These are phyloP conservation scores for Petrocephalus zakoni DNA, from an alignment of 2,113 vertebrate species.

Conservation along the genomic window DNA sequence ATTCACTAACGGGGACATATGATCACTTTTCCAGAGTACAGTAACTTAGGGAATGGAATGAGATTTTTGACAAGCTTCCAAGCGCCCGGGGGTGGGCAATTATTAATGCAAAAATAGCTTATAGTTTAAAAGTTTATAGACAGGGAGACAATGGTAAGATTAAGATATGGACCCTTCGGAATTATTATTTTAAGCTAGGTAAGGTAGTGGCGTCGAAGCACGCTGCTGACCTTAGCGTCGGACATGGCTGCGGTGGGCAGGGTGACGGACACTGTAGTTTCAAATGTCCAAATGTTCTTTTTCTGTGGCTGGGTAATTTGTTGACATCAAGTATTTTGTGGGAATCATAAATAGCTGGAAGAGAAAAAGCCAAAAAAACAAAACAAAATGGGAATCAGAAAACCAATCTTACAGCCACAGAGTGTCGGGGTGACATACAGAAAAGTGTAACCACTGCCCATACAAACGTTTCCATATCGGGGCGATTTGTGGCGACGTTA, in stretches of 20 bases:
- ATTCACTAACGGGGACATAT: not conserved
- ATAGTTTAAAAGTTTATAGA: not conserved
- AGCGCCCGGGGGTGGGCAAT: not conserved
- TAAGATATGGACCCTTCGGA: not conserved
- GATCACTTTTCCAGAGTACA: not conserved
- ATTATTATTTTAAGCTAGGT: not conserved
- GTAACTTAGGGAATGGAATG: not conserved
- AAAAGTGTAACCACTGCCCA: constrained; percentile 35
- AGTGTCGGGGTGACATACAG: constrained; percentile 16
- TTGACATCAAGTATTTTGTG: constrained; percentile 27
- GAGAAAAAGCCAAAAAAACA: constrained; percentile 7
- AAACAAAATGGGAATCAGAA: constrained; percentile 14
- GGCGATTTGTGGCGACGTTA: constrained; percentile 29
- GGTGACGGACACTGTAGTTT: not conserved
- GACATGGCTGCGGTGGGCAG: not conserved
- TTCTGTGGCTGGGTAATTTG: constrained; percentile 18
- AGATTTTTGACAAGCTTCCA: not conserved
- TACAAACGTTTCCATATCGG: constrained; percentile 36
- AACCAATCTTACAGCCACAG: constrained; percentile 26
- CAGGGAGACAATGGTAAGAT: not conserved
- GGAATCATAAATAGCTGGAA: constrained; percentile 31
- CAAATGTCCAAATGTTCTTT: constrained; percentile 24
- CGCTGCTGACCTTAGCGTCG: not conserved
- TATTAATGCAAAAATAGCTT: not conserved
- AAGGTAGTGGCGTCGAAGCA: not conserved